phyloP scores from a whole-genome alignment of 2,797 vertebrate species.

The Cossypha heuglini region DNA sequence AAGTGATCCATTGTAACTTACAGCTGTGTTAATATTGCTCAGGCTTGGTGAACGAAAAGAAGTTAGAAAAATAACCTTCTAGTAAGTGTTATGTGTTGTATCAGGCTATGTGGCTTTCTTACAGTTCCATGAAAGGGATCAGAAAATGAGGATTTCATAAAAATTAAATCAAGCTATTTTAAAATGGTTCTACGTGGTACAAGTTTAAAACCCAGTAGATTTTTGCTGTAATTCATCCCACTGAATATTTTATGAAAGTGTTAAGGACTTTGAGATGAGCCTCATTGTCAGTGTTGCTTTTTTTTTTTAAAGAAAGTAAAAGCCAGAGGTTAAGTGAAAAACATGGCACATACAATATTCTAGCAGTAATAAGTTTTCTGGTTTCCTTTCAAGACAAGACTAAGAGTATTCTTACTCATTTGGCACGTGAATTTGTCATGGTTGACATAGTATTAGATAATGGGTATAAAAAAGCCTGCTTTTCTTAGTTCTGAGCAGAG shows the following conservation, averaged over 20 bases:
- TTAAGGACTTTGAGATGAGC: not conserved
- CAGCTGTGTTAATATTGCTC: not conserved
- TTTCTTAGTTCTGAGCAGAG: not conserved
- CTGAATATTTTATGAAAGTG: not conserved
- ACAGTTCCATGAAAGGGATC: not conserved
- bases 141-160: not conserved
- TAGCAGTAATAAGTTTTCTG: not conserved
- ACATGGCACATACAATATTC: not conserved
- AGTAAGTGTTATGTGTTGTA: not conserved
- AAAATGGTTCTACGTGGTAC: not conserved
- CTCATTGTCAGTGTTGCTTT: accelerated
- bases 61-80: not conserved
- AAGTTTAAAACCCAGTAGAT: not conserved
- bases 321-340: not conserved
- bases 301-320: not conserved
- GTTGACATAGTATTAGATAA: not conserved
- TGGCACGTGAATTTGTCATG: not conserved
- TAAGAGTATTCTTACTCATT: not conserved
- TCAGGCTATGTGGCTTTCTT: not conserved
- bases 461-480: not conserved
- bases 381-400: not conserved
- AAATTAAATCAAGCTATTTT: not conserved
- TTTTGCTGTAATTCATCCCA: not conserved
- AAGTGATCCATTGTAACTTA: not conserved
- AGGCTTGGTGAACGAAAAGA: not conserved